Conservation (phyloP, 1,140 invertebrate species). For the Formica selysi region DNA sequence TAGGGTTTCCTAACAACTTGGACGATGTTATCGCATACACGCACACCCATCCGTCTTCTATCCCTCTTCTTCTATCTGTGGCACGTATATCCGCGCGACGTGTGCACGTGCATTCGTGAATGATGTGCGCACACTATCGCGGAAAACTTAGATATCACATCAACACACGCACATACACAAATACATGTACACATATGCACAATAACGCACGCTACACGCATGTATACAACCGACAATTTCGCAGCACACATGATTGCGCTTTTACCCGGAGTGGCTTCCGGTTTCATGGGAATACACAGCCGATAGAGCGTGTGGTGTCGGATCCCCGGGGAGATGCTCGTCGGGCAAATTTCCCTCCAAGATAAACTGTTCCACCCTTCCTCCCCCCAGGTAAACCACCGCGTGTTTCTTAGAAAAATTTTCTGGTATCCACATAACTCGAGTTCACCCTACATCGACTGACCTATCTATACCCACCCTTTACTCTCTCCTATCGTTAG, state of each 20-base stretch:
- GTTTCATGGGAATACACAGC: slow-evolving; percentile 57
- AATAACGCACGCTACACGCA: background rate
- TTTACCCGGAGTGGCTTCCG: slow-evolving; percentile 52
- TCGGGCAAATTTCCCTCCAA: slow-evolving; percentile 55
- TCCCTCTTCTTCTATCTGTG: background rate
- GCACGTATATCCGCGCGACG: background rate
- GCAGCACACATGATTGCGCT: slow-evolving; percentile 46
- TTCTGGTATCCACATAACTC: slow-evolving; percentile 37
- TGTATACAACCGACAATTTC: slow-evolving; percentile 39
- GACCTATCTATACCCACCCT: background rate
- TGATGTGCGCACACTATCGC: background rate
- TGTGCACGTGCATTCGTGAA: background rate
- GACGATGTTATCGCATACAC: slow-evolving; percentile 40
- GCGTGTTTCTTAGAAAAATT: slow-evolving; percentile 66
- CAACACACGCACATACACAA: background rate
- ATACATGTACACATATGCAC: background rate
- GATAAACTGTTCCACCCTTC: slow-evolving; percentile 61
- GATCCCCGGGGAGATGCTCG: slow-evolving; percentile 50
- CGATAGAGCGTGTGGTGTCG: slow-evolving; percentile 59
- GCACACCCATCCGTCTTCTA: background rate
- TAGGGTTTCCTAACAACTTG: slow-evolving; percentile 69
- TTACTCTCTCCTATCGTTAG: slow-evolving; percentile 33
- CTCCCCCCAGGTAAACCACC: slow-evolving; percentile 10
- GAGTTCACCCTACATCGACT: background rate
- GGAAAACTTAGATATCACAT: slow-evolving; percentile 25